Conservation (phyloP, 2,888 invertebrate genomes). For the Lottia gigantea region DNA sequence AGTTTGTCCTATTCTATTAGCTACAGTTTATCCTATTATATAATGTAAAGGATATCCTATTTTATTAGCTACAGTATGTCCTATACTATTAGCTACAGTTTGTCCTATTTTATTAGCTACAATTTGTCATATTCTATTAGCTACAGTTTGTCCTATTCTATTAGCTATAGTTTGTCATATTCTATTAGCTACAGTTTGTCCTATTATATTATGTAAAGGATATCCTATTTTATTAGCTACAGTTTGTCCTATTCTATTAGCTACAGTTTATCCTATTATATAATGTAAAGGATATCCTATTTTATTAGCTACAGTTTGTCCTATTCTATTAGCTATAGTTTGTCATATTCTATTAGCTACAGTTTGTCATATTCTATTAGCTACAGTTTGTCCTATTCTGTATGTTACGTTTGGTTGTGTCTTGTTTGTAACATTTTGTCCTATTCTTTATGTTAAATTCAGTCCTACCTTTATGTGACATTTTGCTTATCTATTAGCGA, state of each 20-base stretch:
- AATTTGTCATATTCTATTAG: not conserved
- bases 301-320: too few relatives aligned
- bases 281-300: too few relatives aligned
- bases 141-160: too few relatives aligned
- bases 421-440: not conserved
- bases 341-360: not conserved
- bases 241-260: too few relatives aligned
- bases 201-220: too few relatives aligned
- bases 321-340: not conserved
- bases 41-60: not conserved
- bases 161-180: too few relatives aligned
- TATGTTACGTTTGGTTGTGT: not conserved
- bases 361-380: not conserved
- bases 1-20: not conserved
- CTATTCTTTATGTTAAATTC: not conserved
- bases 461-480: conserved; percentile 36
- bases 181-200: not conserved
- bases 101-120: not conserved
- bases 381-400: not conserved
- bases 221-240: not conserved
- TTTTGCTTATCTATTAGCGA: too few relatives aligned
- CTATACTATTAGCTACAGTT: not conserved
- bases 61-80: not conserved
- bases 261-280: too few relatives aligned
- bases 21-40: too few relatives aligned